Conservation (phyloP, 1,140 invertebrate species). For the Calliopsis andreniformis region DNA sequence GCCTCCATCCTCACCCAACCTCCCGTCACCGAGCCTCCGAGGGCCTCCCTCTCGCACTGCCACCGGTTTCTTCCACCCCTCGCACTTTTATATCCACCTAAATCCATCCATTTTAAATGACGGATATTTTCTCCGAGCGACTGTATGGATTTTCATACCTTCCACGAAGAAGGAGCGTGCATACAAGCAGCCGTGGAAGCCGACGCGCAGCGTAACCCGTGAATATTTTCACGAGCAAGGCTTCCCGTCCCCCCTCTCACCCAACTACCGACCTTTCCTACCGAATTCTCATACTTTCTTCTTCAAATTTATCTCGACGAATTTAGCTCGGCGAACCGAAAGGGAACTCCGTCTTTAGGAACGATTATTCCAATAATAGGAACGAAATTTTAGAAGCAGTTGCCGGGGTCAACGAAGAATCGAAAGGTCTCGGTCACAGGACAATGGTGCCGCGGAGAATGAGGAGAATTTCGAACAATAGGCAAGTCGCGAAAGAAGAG, state of each 20-base stretch:
- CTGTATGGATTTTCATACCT: conserved; percentile 76
- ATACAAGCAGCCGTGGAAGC: neutral
- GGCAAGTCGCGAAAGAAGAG: conserved; percentile 54
- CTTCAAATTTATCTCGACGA: no score
- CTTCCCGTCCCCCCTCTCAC: neutral
- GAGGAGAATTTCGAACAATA: conserved; percentile 4
- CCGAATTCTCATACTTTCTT: no score
- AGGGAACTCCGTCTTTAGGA: neutral
- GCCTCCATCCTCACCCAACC: conserved; percentile 61
- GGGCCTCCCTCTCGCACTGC: conserved; percentile 53
- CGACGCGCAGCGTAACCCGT: conserved; percentile 40
- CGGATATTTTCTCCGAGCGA: conserved; percentile 77
- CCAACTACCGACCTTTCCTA: neutral
- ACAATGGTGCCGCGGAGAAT: neutral
- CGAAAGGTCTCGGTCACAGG: conserved; percentile 23
- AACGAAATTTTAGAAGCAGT: neutral
- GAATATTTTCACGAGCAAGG: conserved; percentile 39
- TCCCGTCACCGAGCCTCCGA: conserved; percentile 37
- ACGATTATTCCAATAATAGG: neutral
- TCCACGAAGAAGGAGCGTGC: conserved; percentile 32
- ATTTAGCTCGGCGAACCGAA: no score
- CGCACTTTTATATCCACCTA: conserved; percentile 74
- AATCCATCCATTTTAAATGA: conserved; percentile 80
- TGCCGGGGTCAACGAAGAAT: conserved; percentile 9
- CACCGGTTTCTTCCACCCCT: conserved; percentile 61